Conservation (phyloP, 2,113 vertebrate genomes). For the Pelmatolapia mariae region DNA sequence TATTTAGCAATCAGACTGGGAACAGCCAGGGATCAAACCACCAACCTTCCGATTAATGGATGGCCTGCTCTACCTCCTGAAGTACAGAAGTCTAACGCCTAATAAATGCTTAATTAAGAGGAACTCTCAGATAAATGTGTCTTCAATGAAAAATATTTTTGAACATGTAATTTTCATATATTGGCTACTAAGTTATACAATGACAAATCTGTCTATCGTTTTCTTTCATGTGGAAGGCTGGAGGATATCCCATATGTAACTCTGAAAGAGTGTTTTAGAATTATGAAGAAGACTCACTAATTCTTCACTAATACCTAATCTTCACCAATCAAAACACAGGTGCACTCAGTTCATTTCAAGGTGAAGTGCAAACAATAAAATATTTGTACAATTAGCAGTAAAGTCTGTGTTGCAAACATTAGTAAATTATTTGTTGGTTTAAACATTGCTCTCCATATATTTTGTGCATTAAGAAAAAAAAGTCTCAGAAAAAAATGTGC, state of each 20-base stretch:
- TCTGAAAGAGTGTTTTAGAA: not conserved
- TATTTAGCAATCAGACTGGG: not conserved
- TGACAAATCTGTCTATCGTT: not conserved
- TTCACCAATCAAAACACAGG: rapidly evolving
- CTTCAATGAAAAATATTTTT: not conserved
- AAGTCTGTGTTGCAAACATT: not conserved
- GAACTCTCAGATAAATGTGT: not conserved
- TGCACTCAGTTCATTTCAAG: not conserved
- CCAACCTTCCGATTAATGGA: not conserved
- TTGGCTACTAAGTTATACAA: not conserved
- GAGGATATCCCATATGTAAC: not conserved
- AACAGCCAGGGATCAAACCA: not conserved
- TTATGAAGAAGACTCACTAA: not conserved
- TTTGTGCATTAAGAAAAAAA: not conserved
- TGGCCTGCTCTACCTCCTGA: not conserved
- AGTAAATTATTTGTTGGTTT: not conserved
- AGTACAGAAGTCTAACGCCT: not conserved
- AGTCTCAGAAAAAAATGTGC: not conserved
- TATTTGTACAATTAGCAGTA: not conserved
- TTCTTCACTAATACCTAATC: not conserved
- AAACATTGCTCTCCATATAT: not conserved
- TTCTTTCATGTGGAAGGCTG: not conserved
- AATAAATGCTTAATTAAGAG: not conserved
- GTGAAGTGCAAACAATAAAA: not conserved
- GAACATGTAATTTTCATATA: not conserved